A percentile compares a stretch with the other conserved stretches of the same genome.
Conservation (phyloP, 2,888 invertebrate genomes). For the Trisateles emortualis region DNA sequence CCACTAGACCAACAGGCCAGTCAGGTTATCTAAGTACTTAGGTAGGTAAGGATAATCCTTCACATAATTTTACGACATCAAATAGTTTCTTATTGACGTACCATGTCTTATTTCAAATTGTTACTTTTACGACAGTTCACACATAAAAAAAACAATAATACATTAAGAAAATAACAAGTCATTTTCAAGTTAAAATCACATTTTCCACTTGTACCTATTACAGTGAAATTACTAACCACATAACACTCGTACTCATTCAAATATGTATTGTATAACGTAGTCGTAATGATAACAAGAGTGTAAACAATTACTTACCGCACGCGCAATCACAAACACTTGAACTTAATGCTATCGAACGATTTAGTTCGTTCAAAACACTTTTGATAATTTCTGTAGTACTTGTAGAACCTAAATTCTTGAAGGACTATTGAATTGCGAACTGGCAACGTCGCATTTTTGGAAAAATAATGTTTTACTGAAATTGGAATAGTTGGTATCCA, state of each 20-base stretch:
- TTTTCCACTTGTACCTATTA: neutral
- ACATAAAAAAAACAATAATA: neutral
- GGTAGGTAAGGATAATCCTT: too few relatives aligned
- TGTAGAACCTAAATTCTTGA: too few relatives aligned
- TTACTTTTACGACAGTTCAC: too few relatives aligned
- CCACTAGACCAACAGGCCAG: too few relatives aligned
- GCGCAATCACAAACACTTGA: slow-evolving; percentile 39
- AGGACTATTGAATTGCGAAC: too few relatives aligned
- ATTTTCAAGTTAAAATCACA: neutral
- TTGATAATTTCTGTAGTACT: neutral
- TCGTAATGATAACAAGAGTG: slow-evolving; percentile 39
- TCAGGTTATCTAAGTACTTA: too few relatives aligned
- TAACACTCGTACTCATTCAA: slow-evolving; percentile 25
- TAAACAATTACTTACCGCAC: slow-evolving; percentile 34
- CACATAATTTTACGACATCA: too few relatives aligned
- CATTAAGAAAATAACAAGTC: neutral
- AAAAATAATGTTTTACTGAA: too few relatives aligned
- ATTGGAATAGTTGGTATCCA: too few relatives aligned
- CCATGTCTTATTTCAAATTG: too few relatives aligned
- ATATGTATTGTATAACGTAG: slow-evolving; percentile 22
- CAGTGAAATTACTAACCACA: slow-evolving; percentile 13
- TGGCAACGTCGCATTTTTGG: too few relatives aligned
- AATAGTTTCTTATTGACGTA: too few relatives aligned
- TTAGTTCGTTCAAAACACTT: slow-evolving; percentile 19
- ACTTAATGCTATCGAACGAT: slow-evolving; percentile 29